A percentile compares a stretch with the other conserved stretches of the same genome.
These are phyloP conservation scores for Hexactinellida sp. DNA, from an alignment of 37 sponge, comb jelly and placozoan genomes.

Conservation along the genomic window DNA sequence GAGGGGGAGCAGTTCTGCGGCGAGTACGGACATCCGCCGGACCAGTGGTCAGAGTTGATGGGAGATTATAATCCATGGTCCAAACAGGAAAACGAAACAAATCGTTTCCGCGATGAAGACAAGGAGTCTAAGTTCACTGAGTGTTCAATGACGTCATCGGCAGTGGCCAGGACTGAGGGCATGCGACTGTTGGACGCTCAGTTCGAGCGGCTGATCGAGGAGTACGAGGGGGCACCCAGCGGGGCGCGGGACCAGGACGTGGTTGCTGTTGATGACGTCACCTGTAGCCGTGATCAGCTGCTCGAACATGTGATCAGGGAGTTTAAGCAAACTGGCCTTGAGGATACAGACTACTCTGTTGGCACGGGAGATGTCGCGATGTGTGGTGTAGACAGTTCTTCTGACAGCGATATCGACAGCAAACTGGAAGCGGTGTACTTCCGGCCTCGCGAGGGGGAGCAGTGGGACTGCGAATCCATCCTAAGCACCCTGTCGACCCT, in stretches of 20 bases:
- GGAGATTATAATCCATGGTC: neutral
- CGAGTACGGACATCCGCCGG: neutral
- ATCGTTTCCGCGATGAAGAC: neutral
- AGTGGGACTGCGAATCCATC: constrained; percentile 81
- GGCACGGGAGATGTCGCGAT: neutral
- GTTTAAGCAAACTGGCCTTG: neutral
- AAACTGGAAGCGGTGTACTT: constrained; percentile 24
- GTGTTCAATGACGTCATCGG: constrained; percentile 77
- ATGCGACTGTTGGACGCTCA: neutral
- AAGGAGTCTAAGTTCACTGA: constrained; percentile 54
- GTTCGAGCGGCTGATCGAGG: constrained; percentile 17
- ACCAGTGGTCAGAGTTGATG: neutral
- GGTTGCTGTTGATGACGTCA: neutral
- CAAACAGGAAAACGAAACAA: constrained; percentile 18
- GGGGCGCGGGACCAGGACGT: neutral
- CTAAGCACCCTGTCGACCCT: constrained; percentile 69
- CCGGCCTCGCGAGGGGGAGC: neutral
- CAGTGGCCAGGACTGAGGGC: constrained; percentile 79
- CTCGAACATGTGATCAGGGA: neutral
- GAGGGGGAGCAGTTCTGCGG: neutral
- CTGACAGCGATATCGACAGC: constrained; percentile 13
- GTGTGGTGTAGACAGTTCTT: neutral
- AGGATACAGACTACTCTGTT: neutral
- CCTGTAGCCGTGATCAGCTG: neutral
- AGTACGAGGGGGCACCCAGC: neutral